Conservation (phyloP, 92 coral and sea anemone species). For the Parazoanthus darwini region DNA sequence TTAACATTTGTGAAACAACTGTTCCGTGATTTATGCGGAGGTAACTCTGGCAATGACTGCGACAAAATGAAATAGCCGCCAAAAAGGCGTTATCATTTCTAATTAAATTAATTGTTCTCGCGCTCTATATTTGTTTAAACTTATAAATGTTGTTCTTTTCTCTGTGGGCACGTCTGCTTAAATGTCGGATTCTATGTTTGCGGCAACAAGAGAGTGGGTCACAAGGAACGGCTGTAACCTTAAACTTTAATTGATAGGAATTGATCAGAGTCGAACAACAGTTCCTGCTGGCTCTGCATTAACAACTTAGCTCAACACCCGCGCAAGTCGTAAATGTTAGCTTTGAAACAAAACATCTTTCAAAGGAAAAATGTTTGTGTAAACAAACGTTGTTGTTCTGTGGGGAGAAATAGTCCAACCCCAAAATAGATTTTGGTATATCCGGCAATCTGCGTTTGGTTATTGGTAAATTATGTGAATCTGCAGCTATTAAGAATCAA, state of each 20-base stretch:
- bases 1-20: neutral
- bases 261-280: neutral
- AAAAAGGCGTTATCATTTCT: neutral
- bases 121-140: conserved; percentile 14
- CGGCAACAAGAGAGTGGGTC: neutral
- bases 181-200: neutral
- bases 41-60: neutral
- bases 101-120: conserved; percentile 34
- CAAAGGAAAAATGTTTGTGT: neutral
- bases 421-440: conserved; percentile 12
- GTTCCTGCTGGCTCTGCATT: neutral
- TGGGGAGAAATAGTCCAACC: neutral
- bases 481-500: neutral
- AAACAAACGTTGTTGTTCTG: conserved; percentile 4
- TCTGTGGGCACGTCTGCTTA: neutral
- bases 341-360: conserved; percentile 35
- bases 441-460: neutral
- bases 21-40: neutral
- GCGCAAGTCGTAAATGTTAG: conserved; percentile 14
- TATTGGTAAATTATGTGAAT: neutral
- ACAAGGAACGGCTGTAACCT: neutral
- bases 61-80: conserved; percentile 21
- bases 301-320: neutral
- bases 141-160: conserved; percentile 9
- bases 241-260: neutral